Percentiles rank a stretch among this genome's conserved stretches.
Evolutionary conservation across 2,888 invertebrate species (phyloP).

Genomic region (Eupelmus urozonus): DNA sequence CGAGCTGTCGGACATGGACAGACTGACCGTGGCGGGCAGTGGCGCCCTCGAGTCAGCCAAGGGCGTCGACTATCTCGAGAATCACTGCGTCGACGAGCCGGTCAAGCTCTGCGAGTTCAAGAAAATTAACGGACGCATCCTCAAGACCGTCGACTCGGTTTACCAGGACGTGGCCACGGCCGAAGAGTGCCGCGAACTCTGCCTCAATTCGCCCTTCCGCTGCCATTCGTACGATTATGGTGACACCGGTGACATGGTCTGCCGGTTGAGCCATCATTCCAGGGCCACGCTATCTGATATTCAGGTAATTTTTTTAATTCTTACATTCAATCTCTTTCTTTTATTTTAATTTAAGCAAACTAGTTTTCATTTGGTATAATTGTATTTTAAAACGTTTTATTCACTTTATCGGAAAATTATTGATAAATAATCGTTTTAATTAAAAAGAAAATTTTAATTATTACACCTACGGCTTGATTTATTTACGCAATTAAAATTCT

Average conservation of each 20-base stretch:
- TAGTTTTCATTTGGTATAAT: too few relatives aligned
- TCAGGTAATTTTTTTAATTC: conserved; percentile 80
- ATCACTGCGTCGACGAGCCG: conserved; percentile 96
- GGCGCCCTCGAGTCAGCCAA: conserved; percentile 82
- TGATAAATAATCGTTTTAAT: too few relatives aligned
- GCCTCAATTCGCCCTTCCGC: conserved; percentile 90
- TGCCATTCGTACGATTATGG: conserved; percentile 97
- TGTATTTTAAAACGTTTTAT: too few relatives aligned
- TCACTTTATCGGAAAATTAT: too few relatives aligned
- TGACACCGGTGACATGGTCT: conserved; percentile 95
- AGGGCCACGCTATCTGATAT: conserved; percentile 92
- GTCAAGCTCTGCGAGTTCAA: conserved; percentile 96
- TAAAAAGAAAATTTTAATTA: too few relatives aligned
- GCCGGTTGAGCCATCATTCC: conserved; percentile 94
- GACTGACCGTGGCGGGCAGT: conserved; percentile 91
- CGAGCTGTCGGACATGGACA: conserved; percentile 93
- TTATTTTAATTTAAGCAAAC: too few relatives aligned
- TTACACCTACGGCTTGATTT: too few relatives aligned
- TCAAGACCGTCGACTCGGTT: conserved; percentile 96
- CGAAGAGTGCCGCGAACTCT: conserved; percentile 92
- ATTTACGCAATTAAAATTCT: too few relatives aligned
- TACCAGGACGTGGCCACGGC: conserved; percentile 92
- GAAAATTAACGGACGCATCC: conserved; percentile 90
- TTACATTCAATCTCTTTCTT: too few relatives aligned
- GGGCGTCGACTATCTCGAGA: conserved; percentile 90